These are phyloP conservation scores for Maconellicoccus hirsutus DNA, from an alignment of 1,140 invertebrate genomes.

Conservation along the genomic window DNA sequence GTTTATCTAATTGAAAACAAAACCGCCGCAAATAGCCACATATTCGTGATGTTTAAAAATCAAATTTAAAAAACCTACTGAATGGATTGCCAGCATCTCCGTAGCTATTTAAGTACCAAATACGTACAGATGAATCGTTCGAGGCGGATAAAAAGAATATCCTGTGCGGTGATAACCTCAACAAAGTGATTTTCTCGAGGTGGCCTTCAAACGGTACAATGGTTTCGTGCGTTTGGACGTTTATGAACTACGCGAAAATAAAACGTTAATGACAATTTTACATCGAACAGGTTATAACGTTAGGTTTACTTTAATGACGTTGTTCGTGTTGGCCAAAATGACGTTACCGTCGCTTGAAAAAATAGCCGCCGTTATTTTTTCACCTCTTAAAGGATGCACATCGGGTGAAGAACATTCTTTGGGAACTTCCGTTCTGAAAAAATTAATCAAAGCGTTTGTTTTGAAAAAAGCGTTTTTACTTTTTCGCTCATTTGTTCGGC, in stretches of 20 bases:
- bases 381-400: not conserved
- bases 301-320: not conserved
- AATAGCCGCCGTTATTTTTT: not conserved
- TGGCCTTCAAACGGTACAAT: not conserved
- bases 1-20: not conserved
- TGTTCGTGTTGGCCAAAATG: not conserved
- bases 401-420: not conserved
- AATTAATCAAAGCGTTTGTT: not conserved
- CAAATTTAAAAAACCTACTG: not conserved
- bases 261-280: too few relatives aligned
- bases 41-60: not conserved
- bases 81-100: not conserved
- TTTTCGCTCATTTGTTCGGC: not conserved
- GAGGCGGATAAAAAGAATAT: not conserved
- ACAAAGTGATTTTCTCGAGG: not conserved
- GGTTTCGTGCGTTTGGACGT: not conserved
- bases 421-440: not conserved
- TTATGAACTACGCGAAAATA: not conserved
- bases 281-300: too few relatives aligned
- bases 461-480: not conserved
- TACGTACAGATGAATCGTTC: not conserved
- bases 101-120: not conserved
- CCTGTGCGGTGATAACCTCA: not conserved
- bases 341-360: not conserved
- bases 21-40: not conserved